Conservation (phyloP, 2,888 invertebrate species). For the Zele albiditarsus region DNA sequence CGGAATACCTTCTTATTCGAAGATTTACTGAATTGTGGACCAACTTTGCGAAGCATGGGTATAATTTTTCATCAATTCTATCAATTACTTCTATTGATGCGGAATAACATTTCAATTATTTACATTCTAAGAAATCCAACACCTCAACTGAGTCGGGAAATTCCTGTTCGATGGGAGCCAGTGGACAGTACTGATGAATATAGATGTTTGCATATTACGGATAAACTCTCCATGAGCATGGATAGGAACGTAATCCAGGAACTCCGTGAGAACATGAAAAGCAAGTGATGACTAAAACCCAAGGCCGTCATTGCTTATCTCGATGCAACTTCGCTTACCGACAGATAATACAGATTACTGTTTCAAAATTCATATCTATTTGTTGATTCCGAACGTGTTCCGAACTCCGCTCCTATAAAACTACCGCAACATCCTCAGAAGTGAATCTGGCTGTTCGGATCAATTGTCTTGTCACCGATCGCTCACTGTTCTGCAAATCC, state of each 20-base stretch:
- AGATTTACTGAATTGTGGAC: constrained; percentile 66
- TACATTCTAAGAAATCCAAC: constrained; percentile 62
- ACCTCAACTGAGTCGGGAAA: constrained; percentile 51
- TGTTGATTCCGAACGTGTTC: no score
- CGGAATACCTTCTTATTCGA: constrained; percentile 55
- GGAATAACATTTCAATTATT: not conserved
- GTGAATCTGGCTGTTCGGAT: no score
- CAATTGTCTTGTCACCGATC: no score
- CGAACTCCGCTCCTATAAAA: no score
- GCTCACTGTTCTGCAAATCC: no score
- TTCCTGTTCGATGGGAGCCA: constrained; percentile 61
- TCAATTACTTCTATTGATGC: not conserved
- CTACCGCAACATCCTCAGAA: no score
- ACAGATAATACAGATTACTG: no score
- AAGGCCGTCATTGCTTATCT: no score
- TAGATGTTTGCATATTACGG: constrained; percentile 58
- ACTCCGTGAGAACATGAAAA: no score
- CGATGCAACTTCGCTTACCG: no score
- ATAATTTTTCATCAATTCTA: constrained; percentile 23
- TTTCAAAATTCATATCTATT: no score
- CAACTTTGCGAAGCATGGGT: constrained; percentile 68
- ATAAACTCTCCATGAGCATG: not conserved
- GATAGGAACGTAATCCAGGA: not conserved
- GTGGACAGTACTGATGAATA: constrained; percentile 49
- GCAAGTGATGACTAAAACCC: no score